These are phyloP conservation scores for Neodiprion pinetum DNA, from an alignment of 1,140 invertebrate species.

Conservation along the genomic window DNA sequence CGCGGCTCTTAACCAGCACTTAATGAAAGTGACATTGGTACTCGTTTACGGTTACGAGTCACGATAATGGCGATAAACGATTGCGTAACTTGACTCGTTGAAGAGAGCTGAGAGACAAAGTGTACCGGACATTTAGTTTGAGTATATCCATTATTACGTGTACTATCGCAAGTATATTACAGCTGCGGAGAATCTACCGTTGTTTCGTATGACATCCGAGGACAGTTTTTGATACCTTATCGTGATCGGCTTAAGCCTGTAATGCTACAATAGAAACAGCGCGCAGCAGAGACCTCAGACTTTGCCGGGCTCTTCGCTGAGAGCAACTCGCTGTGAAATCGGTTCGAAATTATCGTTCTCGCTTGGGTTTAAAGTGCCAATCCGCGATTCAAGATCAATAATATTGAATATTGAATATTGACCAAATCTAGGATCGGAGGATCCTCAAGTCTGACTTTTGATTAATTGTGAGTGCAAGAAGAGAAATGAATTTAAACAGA, in stretches of 20 bases:
- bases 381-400: no score
- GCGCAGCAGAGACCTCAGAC: no score
- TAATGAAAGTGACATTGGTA: not conserved
- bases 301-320: no score
- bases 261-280: no score
- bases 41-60: not conserved
- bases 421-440: no score
- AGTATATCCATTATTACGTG: not conserved
- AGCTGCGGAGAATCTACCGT: not conserved
- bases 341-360: no score
- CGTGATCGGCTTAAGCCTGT: not conserved
- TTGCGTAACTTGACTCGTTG: not conserved
- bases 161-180: not conserved
- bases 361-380: no score
- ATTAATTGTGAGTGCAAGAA: not conserved
- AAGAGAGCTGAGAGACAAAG: not conserved
- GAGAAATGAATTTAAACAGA: not conserved
- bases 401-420: no score
- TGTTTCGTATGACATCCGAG: not conserved
- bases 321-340: no score
- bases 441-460: no score
- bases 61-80: not conserved
- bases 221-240: not conserved
- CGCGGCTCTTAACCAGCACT: not conserved
- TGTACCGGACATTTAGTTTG: not conserved